Conservation (phyloP, 2,113 vertebrate genomes). For the Bufo bufo region DNA sequence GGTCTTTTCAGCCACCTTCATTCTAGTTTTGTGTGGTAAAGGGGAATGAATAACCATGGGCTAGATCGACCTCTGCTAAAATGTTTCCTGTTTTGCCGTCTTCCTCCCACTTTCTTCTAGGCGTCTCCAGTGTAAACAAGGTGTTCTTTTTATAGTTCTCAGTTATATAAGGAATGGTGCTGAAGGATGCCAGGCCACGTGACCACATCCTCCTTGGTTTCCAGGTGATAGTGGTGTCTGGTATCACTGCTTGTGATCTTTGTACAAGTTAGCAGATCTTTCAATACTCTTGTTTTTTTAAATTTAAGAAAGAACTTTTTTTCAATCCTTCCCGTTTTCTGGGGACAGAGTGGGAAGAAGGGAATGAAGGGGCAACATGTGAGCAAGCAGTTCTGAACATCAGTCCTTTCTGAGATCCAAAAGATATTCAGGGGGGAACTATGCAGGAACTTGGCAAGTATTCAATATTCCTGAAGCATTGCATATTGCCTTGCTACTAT, state of each 20-base stretch:
- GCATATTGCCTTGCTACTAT: too few species aligned
- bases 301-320: too few species aligned
- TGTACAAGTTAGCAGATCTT: background rate
- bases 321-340: too few species aligned
- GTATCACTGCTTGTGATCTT: background rate
- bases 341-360: too few species aligned
- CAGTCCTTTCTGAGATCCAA: too few species aligned
- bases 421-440: too few species aligned
- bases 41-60: background rate
- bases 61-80: background rate
- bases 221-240: background rate
- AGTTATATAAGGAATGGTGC: background rate
- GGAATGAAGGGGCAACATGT: too few species aligned
- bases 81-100: background rate
- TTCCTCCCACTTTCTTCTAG: slow-evolving; percentile 13
- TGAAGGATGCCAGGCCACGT: background rate
- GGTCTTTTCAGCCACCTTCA: too few species aligned
- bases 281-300: too few species aligned
- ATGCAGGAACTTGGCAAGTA: too few species aligned
- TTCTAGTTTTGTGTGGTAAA: background rate
- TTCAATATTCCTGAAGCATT: too few species aligned
- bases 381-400: too few species aligned
- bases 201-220: background rate
- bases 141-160: slow-evolving; percentile 15
- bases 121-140: slow-evolving; percentile 16